Conservation (phyloP, 2,888 invertebrate genomes). For the Drosophila mimetica region DNA sequence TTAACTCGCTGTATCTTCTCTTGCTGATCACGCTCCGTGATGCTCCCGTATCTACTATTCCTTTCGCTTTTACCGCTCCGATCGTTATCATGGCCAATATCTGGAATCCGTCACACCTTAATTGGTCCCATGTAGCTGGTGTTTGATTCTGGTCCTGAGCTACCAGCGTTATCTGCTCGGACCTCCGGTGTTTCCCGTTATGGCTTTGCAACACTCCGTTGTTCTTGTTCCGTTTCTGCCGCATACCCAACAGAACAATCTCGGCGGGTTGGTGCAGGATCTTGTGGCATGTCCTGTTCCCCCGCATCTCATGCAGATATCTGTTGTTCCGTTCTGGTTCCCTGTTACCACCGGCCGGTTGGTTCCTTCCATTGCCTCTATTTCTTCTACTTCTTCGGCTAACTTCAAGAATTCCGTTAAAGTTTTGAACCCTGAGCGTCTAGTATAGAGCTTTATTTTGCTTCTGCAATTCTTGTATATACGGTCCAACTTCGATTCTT, state of each 20-base stretch:
- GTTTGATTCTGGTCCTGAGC: neutral
- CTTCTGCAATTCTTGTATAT: neutral
- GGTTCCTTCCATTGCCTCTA: neutral
- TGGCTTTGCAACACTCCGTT: neutral
- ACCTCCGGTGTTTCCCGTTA: neutral
- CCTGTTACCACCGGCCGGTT: neutral
- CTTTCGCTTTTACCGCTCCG: neutral
- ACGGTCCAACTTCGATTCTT: neutral
- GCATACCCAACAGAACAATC: neutral
- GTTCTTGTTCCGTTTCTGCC: neutral
- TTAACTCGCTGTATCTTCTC: neutral
- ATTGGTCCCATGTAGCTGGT: neutral
- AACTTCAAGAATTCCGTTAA: neutral
- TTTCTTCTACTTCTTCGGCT: neutral
- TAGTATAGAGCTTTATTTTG: neutral
- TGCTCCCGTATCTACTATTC: neutral
- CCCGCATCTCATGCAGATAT: neutral
- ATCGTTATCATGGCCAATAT: neutral
- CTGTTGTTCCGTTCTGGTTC: neutral
- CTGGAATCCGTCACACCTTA: neutral
- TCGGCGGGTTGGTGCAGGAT: neutral
- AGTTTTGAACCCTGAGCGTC: neutral
- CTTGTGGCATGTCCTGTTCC: neutral
- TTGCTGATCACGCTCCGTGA: neutral
- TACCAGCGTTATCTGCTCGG: neutral